Conservation (phyloP, 2,797 vertebrate species). For the Dallia pectoralis region DNA sequence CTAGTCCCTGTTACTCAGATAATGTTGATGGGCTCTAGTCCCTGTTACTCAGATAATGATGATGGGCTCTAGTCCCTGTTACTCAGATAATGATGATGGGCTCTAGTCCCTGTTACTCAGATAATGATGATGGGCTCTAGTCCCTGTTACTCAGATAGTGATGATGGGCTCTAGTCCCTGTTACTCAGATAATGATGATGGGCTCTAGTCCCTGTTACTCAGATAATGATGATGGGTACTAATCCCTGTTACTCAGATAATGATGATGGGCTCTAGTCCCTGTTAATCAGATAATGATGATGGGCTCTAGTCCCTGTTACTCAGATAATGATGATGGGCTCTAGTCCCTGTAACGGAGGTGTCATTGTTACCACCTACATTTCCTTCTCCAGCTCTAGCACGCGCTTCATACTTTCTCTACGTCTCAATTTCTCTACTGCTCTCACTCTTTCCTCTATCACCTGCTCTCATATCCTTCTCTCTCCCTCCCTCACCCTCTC, state of each 20-base stretch:
- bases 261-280: conserved; percentile 38
- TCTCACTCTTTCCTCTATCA: background rate
- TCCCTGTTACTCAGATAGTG: conserved; percentile 54
- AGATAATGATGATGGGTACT: too few relatives aligned
- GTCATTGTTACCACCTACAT: background rate
- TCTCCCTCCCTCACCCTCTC: conserved; percentile 23
- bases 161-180: conserved; percentile 32
- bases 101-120: background rate
- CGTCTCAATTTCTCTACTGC: background rate
- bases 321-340: conserved; percentile 44
- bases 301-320: conserved; percentile 42
- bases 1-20: conserved; percentile 55
- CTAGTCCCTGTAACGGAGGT: background rate
- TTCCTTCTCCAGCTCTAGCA: background rate
- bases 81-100: conserved; percentile 51
- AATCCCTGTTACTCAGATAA: conserved; percentile 53
- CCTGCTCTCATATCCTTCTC: background rate
- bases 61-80: too few relatives aligned
- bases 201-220: background rate
- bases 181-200: conserved; percentile 45
- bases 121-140: too few relatives aligned
- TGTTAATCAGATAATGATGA: conserved; percentile 51
- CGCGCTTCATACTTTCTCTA: too few relatives aligned
- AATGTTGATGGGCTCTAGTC: conserved; percentile 41
- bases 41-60: too few relatives aligned